Conservation (phyloP, 35 echinoderm and acorn worm species). For the Apostichopus parvimensis region DNA sequence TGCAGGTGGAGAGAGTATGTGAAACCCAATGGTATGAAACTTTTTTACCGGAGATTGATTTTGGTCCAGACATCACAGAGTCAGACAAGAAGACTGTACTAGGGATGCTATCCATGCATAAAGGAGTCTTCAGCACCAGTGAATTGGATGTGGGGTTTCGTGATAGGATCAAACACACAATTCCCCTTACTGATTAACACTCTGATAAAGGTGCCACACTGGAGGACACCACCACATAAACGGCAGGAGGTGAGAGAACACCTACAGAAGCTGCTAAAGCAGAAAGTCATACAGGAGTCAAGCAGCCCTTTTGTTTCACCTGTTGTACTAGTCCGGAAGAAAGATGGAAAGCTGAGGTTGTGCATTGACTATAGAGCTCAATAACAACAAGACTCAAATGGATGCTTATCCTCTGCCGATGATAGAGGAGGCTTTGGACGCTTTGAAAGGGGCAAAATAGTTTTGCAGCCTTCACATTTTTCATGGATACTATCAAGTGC, state of each 20-base stretch:
- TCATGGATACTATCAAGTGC: background rate
- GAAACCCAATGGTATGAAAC: background rate
- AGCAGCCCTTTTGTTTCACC: constrained; percentile 64
- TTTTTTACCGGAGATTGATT: background rate
- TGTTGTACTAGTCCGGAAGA: constrained; percentile 62
- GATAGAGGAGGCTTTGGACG: constrained; percentile 68
- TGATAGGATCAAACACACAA: constrained; percentile 19
- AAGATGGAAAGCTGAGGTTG: constrained; percentile 29
- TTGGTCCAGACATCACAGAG: background rate
- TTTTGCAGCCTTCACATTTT: background rate
- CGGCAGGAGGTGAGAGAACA: constrained; percentile 56
- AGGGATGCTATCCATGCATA: background rate
- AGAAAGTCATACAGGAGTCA: constrained; percentile 45
- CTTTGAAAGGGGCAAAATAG: background rate
- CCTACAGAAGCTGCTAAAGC: constrained; percentile 52
- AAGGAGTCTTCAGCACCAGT: constrained; percentile 19
- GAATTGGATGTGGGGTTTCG: constrained; percentile 33
- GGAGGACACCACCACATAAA: constrained; percentile 61
- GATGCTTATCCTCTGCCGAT: constrained; percentile 61
- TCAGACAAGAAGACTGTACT: background rate
- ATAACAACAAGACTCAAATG: constrained; percentile 53
- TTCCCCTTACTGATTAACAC: constrained; percentile 18
- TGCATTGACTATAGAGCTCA: constrained; percentile 59
- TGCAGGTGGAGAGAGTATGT: background rate
- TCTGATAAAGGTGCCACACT: constrained; percentile 46